A percentile compares a stretch with the other conserved stretches of the same genome.
These are phyloP conservation scores for Teleogryllus oceanicus DNA, from an alignment of 2,888 invertebrate species.

Conservation along the genomic window DNA sequence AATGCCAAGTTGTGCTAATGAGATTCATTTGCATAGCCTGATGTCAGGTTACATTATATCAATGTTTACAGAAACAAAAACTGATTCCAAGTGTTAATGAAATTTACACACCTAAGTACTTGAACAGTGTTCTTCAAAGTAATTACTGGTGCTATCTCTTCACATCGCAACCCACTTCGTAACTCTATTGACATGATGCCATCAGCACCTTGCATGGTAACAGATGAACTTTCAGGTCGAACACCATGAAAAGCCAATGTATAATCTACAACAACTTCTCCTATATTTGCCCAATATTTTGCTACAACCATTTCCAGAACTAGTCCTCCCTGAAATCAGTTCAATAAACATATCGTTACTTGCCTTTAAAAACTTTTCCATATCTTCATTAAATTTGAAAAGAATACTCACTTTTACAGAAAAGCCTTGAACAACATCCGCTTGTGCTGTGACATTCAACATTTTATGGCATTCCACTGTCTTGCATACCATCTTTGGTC, in stretches of 20 bases:
- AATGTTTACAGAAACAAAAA: too few relatives aligned
- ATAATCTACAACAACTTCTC: slow-evolving; percentile 71
- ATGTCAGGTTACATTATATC: too few relatives aligned
- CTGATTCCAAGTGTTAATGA: too few relatives aligned
- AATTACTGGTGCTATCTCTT: slow-evolving; percentile 74
- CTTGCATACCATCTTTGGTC: slow-evolving; percentile 76
- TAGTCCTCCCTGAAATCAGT: slow-evolving; percentile 59
- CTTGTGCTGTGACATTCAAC: slow-evolving; percentile 64
- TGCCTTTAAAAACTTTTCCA: background rate
- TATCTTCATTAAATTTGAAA: background rate
- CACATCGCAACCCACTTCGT: slow-evolving; percentile 62
- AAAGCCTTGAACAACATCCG: slow-evolving; percentile 68
- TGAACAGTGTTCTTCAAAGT: slow-evolving; percentile 72
- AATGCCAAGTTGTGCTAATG: too few relatives aligned
- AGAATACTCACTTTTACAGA: slow-evolving; percentile 62
- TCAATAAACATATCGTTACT: background rate
- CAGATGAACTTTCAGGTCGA: slow-evolving; percentile 60
- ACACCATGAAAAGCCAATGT: slow-evolving; percentile 79
- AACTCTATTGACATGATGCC: slow-evolving; percentile 71
- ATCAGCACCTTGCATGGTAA: slow-evolving; percentile 70
- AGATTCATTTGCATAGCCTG: too few relatives aligned
- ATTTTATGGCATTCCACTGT: slow-evolving; percentile 75
- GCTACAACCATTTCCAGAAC: slow-evolving; percentile 86
- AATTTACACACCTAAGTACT: slow-evolving; percentile 56
- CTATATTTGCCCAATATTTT: slow-evolving; percentile 92